phyloP scores from a whole-genome alignment of 2,797 vertebrate species.

The Pangasius macronema region DNA sequence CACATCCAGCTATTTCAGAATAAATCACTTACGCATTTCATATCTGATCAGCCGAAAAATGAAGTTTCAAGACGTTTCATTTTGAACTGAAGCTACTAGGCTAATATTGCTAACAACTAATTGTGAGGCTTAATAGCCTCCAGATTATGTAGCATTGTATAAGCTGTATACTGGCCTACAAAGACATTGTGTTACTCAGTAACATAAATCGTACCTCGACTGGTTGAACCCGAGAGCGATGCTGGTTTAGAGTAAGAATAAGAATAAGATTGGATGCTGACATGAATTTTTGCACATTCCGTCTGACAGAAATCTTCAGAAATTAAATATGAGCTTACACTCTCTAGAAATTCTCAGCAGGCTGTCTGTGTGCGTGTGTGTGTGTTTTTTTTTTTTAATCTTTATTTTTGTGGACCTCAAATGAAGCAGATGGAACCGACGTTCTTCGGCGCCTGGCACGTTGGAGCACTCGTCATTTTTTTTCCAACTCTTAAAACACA shows the following conservation, averaged over 20 bases:
- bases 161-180: not conserved
- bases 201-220: too few relatives aligned
- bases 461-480: not conserved
- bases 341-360: not conserved
- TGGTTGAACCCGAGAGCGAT: too few relatives aligned
- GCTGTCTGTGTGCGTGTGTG: not conserved
- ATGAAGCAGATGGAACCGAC: not conserved
- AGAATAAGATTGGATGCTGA: not conserved
- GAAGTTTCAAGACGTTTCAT: too few relatives aligned
- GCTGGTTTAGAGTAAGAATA: too few relatives aligned
- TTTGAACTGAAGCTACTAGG: too few relatives aligned
- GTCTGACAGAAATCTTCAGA: not conserved
- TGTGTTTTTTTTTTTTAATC: not conserved
- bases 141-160: not conserved
- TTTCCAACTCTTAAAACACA: not conserved
- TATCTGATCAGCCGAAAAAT: too few relatives aligned
- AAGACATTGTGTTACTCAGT: too few relatives aligned
- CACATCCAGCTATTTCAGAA: not conserved
- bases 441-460: not conserved
- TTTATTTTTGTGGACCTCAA: not conserved
- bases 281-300: not conserved
- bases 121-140: not conserved
- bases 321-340: not conserved
- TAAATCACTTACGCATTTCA: not conserved
- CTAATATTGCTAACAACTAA: not conserved